Conservation (phyloP, 2,113 vertebrate genomes). For the Narcine bancroftii region DNA sequence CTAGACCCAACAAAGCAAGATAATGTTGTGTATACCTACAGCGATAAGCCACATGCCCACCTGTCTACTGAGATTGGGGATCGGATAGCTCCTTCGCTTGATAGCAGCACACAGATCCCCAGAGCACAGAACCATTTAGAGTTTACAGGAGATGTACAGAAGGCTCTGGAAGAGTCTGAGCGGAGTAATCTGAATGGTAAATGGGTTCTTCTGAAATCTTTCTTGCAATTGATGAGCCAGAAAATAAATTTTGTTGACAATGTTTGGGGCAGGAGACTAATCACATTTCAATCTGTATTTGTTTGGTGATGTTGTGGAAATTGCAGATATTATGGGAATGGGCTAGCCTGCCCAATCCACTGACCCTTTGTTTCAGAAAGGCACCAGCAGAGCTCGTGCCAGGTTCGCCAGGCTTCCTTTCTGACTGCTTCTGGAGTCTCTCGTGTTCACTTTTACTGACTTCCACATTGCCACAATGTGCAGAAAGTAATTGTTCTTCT, state of each 20-base stretch:
- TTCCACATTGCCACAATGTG: no score
- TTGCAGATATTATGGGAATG: no score
- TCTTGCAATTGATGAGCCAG: neutral
- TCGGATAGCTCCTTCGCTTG: neutral
- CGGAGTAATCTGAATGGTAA: neutral
- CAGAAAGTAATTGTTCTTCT: no score
- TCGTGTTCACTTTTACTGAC: no score
- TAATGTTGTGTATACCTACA: neutral
- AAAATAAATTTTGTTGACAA: neutral
- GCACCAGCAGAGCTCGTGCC: no score
- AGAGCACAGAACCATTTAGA: neutral
- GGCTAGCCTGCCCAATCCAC: no score
- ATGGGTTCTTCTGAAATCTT: neutral
- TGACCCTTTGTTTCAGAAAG: no score
- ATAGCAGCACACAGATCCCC: neutral
- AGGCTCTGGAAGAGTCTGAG: neutral
- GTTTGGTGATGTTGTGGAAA: neutral
- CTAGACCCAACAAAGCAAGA: neutral
- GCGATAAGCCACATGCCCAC: neutral
- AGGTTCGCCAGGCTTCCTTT: no score
- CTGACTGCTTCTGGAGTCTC: no score
- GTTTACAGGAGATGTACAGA: neutral
- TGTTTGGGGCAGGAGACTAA: neutral
- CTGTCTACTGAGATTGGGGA: neutral
- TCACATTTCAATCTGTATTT: neutral